Conservation (phyloP, 2,797 vertebrate species). For the Spheniscus humboldti region DNA sequence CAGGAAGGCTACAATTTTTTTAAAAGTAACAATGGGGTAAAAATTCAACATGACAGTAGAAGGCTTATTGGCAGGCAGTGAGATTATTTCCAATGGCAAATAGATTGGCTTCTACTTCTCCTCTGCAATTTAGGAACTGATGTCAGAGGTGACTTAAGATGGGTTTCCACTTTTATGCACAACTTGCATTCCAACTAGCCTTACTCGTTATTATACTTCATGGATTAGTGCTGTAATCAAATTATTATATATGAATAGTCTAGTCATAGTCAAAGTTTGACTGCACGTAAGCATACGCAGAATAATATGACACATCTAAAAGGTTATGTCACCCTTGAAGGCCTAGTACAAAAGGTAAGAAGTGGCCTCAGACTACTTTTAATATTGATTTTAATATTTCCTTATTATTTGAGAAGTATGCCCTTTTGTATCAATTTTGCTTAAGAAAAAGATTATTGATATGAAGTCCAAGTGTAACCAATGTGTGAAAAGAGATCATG, state of each 20-base stretch:
- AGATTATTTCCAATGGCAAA: background rate
- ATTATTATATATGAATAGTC: background rate
- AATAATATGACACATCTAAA: background rate
- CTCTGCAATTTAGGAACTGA: background rate
- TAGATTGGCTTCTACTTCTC: background rate
- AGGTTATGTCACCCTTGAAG: background rate
- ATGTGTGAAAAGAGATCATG: background rate
- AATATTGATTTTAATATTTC: background rate
- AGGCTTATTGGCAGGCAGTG: background rate
- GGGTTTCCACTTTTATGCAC: background rate
- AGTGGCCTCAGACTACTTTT: background rate
- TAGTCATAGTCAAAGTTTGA: background rate
- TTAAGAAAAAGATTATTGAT: background rate
- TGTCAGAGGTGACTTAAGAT: background rate
- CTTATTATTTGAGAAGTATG: background rate
- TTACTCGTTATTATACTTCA: background rate
- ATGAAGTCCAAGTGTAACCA: background rate
- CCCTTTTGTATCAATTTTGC: background rate
- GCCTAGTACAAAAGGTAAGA: background rate
- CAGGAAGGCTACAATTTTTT: background rate
- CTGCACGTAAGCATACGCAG: background rate
- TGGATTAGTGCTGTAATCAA: background rate
- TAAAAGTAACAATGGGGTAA: background rate
- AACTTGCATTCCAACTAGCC: background rate
- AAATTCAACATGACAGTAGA: background rate